Conservation (phyloP, 2,113 vertebrate genomes). For the Mobula birostris region DNA sequence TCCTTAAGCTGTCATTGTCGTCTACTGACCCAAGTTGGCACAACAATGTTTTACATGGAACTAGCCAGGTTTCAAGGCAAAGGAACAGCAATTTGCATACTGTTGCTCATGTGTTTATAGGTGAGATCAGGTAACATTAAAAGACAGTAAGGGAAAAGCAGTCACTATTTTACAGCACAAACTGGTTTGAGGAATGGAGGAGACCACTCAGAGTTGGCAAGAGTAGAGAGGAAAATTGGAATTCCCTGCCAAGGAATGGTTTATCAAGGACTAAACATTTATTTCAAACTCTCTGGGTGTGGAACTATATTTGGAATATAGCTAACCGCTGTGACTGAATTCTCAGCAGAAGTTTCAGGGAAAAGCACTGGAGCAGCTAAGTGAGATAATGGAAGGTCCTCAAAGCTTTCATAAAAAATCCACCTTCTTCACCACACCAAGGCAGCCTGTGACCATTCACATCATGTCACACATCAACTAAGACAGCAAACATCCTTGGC, state of each 20-base stretch:
- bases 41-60: not conserved
- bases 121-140: not conserved
- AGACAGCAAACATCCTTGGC: no score
- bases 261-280: not conserved
- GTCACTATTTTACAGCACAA: not conserved
- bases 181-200: not conserved
- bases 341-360: no score
- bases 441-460: no score
- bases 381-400: no score
- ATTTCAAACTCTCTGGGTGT: no score
- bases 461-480: no score
- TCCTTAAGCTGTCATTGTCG: not conserved
- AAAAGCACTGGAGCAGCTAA: no score
- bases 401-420: no score
- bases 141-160: not conserved
- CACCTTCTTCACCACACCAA: no score
- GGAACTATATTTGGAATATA: no score
- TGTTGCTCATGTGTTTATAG: not conserved
- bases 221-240: not conserved
- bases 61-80: not conserved
- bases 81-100: not conserved
- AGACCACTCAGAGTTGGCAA: not conserved
- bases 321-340: no score
- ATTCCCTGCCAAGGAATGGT: not conserved
- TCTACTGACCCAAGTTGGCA: not conserved